A percentile compares a stretch with the other conserved stretches of the same genome.
Conservation (phyloP, 2,888 invertebrate genomes). For the Belgica antarctica region DNA sequence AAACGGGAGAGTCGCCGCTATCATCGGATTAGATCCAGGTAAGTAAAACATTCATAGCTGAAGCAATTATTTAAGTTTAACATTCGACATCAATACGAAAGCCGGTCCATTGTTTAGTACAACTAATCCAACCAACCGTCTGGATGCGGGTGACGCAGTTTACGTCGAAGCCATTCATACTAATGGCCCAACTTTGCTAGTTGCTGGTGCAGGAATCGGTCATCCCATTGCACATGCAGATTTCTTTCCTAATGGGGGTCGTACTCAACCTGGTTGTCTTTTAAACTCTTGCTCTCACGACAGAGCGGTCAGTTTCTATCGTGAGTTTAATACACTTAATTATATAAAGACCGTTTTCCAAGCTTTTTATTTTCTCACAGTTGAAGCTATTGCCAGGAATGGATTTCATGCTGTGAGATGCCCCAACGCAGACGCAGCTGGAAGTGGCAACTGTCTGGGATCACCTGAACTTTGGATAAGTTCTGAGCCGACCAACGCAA, state of each 20-base stretch:
- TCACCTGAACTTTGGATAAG: slow-evolving; percentile 45
- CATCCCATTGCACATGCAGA: slow-evolving; percentile 52
- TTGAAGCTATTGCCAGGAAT: slow-evolving; percentile 48
- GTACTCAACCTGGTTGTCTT: slow-evolving; percentile 52
- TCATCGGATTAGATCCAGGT: slow-evolving; percentile 54
- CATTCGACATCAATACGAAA: no score
- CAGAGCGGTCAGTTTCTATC: slow-evolving; percentile 49
- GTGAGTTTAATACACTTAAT: not conserved
- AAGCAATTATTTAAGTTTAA: no score
- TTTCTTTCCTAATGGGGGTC: slow-evolving; percentile 54
- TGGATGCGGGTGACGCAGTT: slow-evolving; percentile 51
- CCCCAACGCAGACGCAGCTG: slow-evolving; percentile 47
- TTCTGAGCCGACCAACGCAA: slow-evolving; percentile 48
- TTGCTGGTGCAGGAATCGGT: slow-evolving; percentile 49
- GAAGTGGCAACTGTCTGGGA: slow-evolving; percentile 46
- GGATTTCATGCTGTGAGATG: slow-evolving; percentile 44
- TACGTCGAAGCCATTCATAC: slow-evolving; percentile 55
- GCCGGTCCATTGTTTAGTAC: slow-evolving; percentile 51
- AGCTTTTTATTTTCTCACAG: slow-evolving; percentile 43
- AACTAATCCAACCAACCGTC: slow-evolving; percentile 49
- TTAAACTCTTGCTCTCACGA: slow-evolving; percentile 50
- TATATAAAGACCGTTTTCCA: not conserved
- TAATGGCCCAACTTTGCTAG: slow-evolving; percentile 47
- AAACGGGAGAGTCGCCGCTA: slow-evolving; percentile 48
- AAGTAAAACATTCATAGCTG: no score